phyloP scores from a whole-genome alignment of 1,140 invertebrate species.

The Venturia canescens region DNA sequence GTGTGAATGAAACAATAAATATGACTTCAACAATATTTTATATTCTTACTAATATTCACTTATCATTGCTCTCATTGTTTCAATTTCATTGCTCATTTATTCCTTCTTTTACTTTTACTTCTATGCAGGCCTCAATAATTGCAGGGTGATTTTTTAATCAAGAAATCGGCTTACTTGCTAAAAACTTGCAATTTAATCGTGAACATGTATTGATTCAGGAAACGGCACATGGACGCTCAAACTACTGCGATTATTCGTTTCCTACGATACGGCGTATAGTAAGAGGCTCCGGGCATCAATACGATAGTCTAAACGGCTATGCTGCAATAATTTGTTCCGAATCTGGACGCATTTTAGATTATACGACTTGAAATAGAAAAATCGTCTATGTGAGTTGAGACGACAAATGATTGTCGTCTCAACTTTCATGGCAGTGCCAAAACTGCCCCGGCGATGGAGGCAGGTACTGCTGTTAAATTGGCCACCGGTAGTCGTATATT shows the following conservation, averaged over 20 bases:
- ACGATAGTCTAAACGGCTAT: constrained; percentile 28
- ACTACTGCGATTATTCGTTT: not conserved
- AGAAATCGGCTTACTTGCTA: too few species aligned
- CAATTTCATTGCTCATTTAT: too few species aligned
- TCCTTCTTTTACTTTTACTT: too few species aligned
- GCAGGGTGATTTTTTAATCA: too few species aligned
- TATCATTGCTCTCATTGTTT: too few species aligned
- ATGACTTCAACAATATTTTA: too few species aligned
- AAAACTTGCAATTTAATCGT: too few species aligned
- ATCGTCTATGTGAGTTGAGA: constrained; percentile 11
- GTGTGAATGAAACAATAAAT: too few species aligned
- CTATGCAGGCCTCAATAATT: too few species aligned
- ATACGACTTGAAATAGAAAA: constrained; percentile 12
- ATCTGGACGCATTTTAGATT: constrained; percentile 24
- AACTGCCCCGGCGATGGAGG: constrained; percentile 27
- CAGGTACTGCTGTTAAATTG: not conserved
- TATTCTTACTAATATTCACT: too few species aligned
- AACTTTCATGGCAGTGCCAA: constrained; percentile 25
- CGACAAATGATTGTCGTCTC: not conserved
- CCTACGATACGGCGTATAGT: constrained; percentile 11
- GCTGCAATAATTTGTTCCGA: not conserved
- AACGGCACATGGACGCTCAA: too few species aligned
- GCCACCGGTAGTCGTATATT: constrained; percentile 9
- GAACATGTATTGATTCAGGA: too few species aligned
- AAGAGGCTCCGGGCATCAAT: not conserved